Percentiles rank a stretch among this genome's conserved stretches.
phyloP scores from a whole-genome alignment of 2,797 vertebrate species.

The Gymnothorax reevesii region DNA sequence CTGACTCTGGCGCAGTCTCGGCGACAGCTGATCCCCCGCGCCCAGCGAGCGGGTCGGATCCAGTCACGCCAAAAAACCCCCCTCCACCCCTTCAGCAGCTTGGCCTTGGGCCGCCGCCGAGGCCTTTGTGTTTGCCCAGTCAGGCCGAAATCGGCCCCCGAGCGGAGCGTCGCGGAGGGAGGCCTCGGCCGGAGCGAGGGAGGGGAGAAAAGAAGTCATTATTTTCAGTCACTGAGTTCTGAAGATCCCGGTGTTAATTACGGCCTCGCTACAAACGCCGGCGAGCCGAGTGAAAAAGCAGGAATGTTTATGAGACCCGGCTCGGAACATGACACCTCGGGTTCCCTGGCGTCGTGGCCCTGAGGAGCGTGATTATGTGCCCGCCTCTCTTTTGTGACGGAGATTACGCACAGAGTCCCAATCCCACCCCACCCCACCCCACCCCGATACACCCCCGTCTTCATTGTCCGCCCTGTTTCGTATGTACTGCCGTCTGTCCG shows the following conservation, averaged over 20 bases:
- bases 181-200: constrained; percentile 46
- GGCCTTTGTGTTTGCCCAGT: constrained; percentile 91
- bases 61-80: constrained; percentile 78
- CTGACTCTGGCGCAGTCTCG: constrained; percentile 80
- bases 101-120: constrained; percentile 85
- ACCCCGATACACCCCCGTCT: constrained; percentile 24
- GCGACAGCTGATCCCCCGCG: constrained; percentile 87
- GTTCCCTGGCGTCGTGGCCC: constrained; percentile 34
- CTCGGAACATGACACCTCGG: constrained; percentile 59
- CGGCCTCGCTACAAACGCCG: constrained; percentile 74
- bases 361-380: constrained; percentile 47
- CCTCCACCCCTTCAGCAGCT: constrained; percentile 78
- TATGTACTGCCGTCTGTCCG: constrained; percentile 42
- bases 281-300: constrained; percentile 77
- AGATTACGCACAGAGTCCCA: constrained; percentile 34
- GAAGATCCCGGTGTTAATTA: constrained; percentile 85
- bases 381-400: constrained; percentile 23
- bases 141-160: constrained; percentile 85
- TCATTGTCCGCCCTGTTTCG: constrained; percentile 48
- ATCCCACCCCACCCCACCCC: constrained; percentile 9
- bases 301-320: constrained; percentile 63
- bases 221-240: constrained; percentile 85
- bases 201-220: constrained; percentile 80
- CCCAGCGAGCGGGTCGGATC: constrained; percentile 77
- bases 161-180: constrained; percentile 72